Conservation (phyloP, 2,797 vertebrate genomes). For the Sebastolobus altivelis region DNA sequence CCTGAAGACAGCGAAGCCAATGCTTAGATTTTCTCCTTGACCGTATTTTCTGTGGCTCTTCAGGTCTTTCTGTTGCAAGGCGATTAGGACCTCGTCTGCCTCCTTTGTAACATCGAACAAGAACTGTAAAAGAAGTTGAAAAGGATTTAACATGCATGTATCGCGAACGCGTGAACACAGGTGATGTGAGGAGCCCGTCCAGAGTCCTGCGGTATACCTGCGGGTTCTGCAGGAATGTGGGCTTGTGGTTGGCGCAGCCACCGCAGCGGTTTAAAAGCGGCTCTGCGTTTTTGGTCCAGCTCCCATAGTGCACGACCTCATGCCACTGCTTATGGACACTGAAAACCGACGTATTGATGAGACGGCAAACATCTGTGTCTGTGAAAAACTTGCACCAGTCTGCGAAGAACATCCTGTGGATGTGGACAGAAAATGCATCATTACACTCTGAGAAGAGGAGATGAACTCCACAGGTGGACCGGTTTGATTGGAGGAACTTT, state of each 20-base stretch:
- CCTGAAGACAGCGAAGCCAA: constrained; percentile 92
- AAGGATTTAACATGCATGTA: not conserved
- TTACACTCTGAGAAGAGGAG: not conserved
- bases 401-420: constrained; percentile 91
- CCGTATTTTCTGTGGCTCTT: constrained; percentile 88
- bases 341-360: constrained; percentile 91
- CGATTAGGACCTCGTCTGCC: constrained; percentile 90
- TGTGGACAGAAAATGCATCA: not conserved
- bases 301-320: constrained; percentile 86
- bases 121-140: constrained; percentile 82
- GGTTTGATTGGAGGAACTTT: not conserved
- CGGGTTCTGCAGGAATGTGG: constrained; percentile 96
- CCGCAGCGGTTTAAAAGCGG: constrained; percentile 91
- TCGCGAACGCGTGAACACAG: not conserved
- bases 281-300: constrained; percentile 89
- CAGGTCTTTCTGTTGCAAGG: constrained; percentile 92
- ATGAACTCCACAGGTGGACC: not conserved
- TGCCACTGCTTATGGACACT: constrained; percentile 91
- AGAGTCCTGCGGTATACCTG: constrained; percentile 68
- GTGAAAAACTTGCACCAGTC: constrained; percentile 95
- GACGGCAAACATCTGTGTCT: constrained; percentile 89
- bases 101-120: constrained; percentile 91
- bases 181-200: not conserved
- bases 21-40: constrained; percentile 88
- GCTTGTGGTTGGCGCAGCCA: constrained; percentile 91